Evolutionary conservation across 2,888 invertebrate genomes (phyloP).

Genomic region (Blastobasis adustella): DNA sequence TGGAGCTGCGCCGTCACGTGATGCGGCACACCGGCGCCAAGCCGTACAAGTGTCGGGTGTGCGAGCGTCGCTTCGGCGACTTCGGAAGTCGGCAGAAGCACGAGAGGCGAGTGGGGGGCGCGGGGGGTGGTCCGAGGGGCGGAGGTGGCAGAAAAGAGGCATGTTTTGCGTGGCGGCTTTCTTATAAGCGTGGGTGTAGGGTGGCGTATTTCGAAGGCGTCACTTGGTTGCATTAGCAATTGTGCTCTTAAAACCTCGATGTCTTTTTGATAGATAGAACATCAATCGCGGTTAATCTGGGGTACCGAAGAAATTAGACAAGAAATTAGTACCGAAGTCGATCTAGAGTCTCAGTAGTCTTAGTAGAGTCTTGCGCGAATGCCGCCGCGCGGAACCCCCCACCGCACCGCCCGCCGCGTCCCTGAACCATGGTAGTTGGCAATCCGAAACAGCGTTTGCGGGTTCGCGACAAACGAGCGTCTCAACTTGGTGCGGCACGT

Average conservation of each 20-base stretch:
- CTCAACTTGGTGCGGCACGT: slow-evolving; percentile 41
- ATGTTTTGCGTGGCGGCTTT: no score
- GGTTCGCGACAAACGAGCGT: slow-evolving; percentile 37
- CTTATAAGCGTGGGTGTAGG: no score
- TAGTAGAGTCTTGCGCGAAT: no score
- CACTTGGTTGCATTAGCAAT: no score
- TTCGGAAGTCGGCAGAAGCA: slow-evolving; percentile 60
- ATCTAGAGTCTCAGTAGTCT: no score
- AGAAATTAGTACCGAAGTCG: no score
- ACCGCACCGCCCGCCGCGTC: neutral
- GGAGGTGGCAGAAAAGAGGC: no score
- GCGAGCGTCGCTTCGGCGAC: slow-evolving; percentile 54
- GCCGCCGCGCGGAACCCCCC: neutral
- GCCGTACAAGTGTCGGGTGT: slow-evolving; percentile 57
- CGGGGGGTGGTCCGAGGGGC: neutral
- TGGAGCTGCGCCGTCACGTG: slow-evolving; percentile 61
- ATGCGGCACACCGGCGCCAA: slow-evolving; percentile 53
- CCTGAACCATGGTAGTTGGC: neutral
- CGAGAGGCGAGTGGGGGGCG: slow-evolving; percentile 36
- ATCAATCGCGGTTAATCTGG: no score
- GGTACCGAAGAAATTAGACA: no score
- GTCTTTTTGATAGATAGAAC: no score
- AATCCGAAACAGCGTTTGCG: slow-evolving; percentile 31
- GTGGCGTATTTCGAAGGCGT: no score
- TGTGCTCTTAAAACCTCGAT: no score